Conservation (phyloP, 2,113 vertebrate genomes). For the Tylochromis polylepis region DNA sequence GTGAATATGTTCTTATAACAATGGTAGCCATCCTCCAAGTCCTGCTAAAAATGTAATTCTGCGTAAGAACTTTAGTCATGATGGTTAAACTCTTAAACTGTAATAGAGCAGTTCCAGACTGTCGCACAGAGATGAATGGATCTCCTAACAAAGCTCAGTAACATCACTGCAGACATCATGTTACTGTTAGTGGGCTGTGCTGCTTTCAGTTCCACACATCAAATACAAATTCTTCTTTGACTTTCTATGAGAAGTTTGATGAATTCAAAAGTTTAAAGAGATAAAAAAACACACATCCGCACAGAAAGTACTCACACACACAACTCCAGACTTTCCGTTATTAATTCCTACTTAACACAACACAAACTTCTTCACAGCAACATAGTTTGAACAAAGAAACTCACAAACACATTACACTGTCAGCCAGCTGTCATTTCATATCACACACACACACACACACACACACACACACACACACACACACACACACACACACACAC, state of each 20-base stretch:
- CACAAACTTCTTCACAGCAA: neutral
- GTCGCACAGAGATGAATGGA: neutral
- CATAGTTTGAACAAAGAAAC: neutral
- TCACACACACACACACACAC: conserved; percentile 7
- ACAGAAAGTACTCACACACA: neutral
- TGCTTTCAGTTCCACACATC: neutral
- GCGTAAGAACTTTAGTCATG: neutral
- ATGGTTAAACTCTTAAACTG: neutral
- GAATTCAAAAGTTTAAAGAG: neutral
- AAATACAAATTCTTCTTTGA: neutral
- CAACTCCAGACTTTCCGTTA: neutral
- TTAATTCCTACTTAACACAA: neutral
- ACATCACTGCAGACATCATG: neutral
- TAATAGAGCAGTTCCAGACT: neutral
- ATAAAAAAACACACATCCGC: neutral
- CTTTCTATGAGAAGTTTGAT: neutral
- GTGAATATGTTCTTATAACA: neutral
- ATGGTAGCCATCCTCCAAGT: neutral
- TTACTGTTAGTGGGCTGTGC: neutral
- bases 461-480: too few relatives aligned
- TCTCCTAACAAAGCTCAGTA: neutral
- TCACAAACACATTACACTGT: conserved; percentile 21
- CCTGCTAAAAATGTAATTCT: too few relatives aligned
- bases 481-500: conserved; percentile 2
- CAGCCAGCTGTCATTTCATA: conserved; percentile 25